Evolutionary conservation across 2,888 invertebrate genomes (phyloP).

Genomic region (Hymenopus coronatus): DNA sequence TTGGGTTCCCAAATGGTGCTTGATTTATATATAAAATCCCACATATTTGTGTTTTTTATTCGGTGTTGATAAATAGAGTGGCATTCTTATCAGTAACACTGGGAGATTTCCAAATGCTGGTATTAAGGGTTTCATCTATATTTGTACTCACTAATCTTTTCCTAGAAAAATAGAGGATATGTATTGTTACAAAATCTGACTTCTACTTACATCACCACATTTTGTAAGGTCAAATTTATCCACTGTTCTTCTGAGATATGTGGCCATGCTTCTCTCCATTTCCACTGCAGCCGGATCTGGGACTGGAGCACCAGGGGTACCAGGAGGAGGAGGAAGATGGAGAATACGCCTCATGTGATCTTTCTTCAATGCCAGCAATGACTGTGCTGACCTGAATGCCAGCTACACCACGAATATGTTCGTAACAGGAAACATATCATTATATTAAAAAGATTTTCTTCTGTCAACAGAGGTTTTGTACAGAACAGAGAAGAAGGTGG

Average conservation of each 20-base stretch:
- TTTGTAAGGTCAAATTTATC: conserved; percentile 60
- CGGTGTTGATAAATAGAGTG: no score
- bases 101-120: background rate
- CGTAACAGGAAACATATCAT: background rate
- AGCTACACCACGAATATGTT: conserved; percentile 51
- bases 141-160: background rate
- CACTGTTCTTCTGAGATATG: conserved; percentile 66
- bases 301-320: conserved; percentile 44
- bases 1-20: no score
- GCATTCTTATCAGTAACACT: background rate
- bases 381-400: conserved; percentile 68
- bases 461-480: background rate
- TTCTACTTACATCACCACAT: conserved; percentile 48
- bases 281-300: conserved; percentile 47
- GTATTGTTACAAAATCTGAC: background rate
- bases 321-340: conserved; percentile 46
- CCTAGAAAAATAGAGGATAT: background rate
- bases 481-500: background rate
- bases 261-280: conserved; percentile 58
- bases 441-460: background rate
- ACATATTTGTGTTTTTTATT: no score
- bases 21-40: no score
- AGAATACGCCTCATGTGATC: conserved; percentile 68
- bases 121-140: background rate
- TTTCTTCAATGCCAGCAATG: conserved; percentile 69